Base-by-base conservation (phyloP, 2,888 invertebrate species). In the Ophion ventricosus region DNA sequence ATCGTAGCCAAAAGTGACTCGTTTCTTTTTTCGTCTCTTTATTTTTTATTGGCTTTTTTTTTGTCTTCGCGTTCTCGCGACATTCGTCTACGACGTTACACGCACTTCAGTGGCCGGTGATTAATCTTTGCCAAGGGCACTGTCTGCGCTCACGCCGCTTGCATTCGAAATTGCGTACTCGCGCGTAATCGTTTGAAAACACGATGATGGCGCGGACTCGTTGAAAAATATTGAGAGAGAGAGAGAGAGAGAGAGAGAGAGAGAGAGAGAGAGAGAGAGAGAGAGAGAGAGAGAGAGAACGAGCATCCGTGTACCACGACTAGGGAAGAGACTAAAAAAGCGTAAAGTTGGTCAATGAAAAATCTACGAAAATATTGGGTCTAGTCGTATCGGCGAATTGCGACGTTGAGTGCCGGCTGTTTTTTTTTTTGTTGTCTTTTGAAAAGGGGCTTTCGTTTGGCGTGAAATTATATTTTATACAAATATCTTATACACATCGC, bases 111-210 rank as follows among this genome's bases (percentile, higher is more conserved):
- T 86, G 86, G 86, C 82, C 82, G 88, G 90, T 87, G 91, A 92
- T 92, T 92, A 91, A 92, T 92, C 92, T 92, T 86, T 90, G 87
- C 90, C 92, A 91, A 91, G 92, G 92, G 91, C 91, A 91, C 87
- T 86, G 88, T 88, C 86, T 87, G 89, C 85, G 54, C 89, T 89
- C 88, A 88, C 91, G 91, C 89, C 86, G 84, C 84, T 87, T 87
- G 90, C 90, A 92, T 92, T 92, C 89, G 89, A 92, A 92, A 92
- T 92, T 91, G 88, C 54, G 78, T 87, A 87, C 85, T 87, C 87
- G 82, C 88, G 88, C 88, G 88, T 90, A 89, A 90, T 89, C 87
- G 87, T 85, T 83, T 75, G 87, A 85, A 70, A 85, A 72, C 77
- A 54, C 49, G 49, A 73, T 35, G 59, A 80, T 70, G 77, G 69